These are phyloP conservation scores for Microcebus jonahi DNA, from an alignment of 2,113 vertebrate species.

Conservation along the genomic window DNA sequence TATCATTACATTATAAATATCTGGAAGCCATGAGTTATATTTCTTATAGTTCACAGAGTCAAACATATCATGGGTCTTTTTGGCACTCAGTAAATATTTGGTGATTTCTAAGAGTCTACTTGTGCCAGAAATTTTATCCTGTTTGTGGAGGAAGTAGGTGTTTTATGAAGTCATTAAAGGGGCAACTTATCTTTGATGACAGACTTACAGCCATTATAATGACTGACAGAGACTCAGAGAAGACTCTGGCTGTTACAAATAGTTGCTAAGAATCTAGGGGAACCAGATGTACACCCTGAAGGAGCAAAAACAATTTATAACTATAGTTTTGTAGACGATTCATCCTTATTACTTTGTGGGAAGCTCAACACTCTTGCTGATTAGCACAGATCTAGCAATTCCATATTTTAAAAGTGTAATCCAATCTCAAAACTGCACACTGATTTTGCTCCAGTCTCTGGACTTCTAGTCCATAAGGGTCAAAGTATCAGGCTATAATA, in stretches of 20 bases:
- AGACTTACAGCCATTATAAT: background rate
- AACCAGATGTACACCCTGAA: background rate
- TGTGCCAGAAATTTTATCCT: background rate
- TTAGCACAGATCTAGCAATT: background rate
- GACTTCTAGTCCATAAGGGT: background rate
- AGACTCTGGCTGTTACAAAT: background rate
- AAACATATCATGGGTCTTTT: background rate
- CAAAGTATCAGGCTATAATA: background rate
- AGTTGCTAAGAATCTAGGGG: background rate
- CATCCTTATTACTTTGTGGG: background rate
- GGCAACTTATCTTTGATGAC: background rate
- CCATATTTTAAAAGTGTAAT: slow-evolving; percentile 6
- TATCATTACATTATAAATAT: slow-evolving; percentile 12
- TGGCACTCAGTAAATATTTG: background rate
- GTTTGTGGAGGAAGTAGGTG: background rate
- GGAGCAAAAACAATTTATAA: background rate
- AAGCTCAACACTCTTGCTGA: background rate
- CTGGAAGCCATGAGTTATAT: background rate
- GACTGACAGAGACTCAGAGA: background rate
- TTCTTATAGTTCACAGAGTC: background rate
- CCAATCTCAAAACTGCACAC: background rate
- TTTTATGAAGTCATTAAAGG: background rate
- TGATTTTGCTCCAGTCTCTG: background rate
- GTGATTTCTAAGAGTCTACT: background rate
- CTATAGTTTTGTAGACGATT: background rate